Conservation (phyloP, 2,888 invertebrate genomes). For the Capitulum mitella region DNA sequence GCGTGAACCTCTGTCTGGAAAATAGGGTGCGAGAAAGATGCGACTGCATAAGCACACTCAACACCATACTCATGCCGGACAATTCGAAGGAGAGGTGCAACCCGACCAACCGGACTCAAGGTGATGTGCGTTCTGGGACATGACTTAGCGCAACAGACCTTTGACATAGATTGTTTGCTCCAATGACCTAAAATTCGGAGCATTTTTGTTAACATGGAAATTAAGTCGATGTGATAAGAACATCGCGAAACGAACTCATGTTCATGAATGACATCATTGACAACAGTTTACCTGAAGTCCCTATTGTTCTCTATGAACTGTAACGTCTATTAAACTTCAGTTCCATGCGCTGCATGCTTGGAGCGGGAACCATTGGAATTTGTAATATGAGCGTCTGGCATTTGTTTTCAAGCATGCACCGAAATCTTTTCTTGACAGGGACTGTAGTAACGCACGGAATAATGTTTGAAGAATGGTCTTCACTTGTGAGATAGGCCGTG, state of each 20-base stretch:
- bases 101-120: conserved; percentile 6
- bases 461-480: no score
- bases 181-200: background rate
- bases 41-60: background rate
- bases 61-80: background rate
- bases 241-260: background rate
- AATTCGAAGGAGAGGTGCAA: background rate
- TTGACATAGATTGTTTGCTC: background rate
- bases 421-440: no score
- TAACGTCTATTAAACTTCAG: no score
- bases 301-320: no score
- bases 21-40: background rate
- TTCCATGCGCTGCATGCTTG: no score
- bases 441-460: no score
- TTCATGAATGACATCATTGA: background rate
- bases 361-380: no score
- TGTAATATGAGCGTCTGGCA: no score
- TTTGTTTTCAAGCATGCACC: no score
- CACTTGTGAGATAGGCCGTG: no score
- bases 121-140: background rate
- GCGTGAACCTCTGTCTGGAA: background rate
- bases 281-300: background rate
- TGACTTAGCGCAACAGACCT: no score
- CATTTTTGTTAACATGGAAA: background rate
- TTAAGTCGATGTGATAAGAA: background rate